Percentiles rank a stretch among this genome's conserved stretches.
Conservation (phyloP, 2,888 invertebrate species). For the Tachystola acroxantha region DNA sequence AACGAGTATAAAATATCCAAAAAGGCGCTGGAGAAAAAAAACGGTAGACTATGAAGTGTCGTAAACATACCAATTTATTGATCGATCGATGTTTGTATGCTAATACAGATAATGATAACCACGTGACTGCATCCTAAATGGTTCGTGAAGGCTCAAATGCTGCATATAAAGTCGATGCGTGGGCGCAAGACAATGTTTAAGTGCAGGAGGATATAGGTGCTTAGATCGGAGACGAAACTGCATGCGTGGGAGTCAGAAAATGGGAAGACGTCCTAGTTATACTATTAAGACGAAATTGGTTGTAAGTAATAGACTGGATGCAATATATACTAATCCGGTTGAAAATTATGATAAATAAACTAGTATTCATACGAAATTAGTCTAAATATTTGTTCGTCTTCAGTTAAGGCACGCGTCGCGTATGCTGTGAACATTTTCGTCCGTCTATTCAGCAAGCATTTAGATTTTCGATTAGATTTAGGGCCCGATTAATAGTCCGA, state of each 20-base stretch:
- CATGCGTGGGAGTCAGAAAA: constrained; percentile 30
- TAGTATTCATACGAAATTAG: no score
- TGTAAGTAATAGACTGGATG: no score
- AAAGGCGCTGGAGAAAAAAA: background rate
- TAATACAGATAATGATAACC: constrained; percentile 33
- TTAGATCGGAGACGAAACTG: constrained; percentile 20
- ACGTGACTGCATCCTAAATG: constrained; percentile 36
- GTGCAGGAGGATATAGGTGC: constrained; percentile 24
- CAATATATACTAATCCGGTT: no score
- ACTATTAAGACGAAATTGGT: no score
- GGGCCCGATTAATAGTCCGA: no score
- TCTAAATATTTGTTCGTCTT: no score
- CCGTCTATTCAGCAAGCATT: no score
- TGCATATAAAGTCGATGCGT: constrained; percentile 53
- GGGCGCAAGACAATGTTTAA: constrained; percentile 26
- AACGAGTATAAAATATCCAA: constrained; percentile 1
- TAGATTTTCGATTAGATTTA: no score
- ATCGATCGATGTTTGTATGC: constrained; percentile 21
- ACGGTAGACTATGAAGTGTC: background rate
- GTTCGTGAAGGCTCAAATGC: constrained; percentile 36
- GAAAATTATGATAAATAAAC: no score
- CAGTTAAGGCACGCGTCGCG: no score
- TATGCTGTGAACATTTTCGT: no score
- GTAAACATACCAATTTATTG: background rate
- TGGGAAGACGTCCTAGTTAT: constrained; percentile 13